These are phyloP conservation scores for Caprella mutica DNA, from an alignment of 2,888 invertebrate species.

Conservation along the genomic window DNA sequence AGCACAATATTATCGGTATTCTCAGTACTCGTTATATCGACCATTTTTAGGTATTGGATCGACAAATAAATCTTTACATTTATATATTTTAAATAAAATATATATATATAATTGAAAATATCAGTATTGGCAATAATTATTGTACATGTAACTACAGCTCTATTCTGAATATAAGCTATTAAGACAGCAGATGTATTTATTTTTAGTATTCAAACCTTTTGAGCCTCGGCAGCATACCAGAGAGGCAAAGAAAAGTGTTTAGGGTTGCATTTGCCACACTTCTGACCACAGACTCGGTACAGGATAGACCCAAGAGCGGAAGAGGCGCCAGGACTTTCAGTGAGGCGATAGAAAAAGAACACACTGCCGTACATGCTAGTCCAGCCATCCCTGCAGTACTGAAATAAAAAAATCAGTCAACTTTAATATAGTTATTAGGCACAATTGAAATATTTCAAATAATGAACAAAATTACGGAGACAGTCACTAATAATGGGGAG, in stretches of 20 bases:
- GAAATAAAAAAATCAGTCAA: not conserved
- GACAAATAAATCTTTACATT: too few species aligned
- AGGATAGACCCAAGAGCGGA: not conserved
- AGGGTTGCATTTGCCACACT: not conserved
- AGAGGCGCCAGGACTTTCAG: not conserved
- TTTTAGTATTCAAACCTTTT: conserved; percentile 22
- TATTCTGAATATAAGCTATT: too few species aligned
- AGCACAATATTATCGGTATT: too few species aligned
- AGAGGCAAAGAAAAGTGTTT: conserved; percentile 13
- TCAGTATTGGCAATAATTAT: too few species aligned
- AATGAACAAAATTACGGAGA: not conserved
- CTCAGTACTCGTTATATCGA: too few species aligned
- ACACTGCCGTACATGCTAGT: conserved; percentile 22
- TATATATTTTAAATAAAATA: too few species aligned
- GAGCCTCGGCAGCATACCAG: conserved; percentile 26
- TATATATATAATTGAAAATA: too few species aligned
- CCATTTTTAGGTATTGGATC: too few species aligned
- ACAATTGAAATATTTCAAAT: too few species aligned
- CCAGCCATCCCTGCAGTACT: conserved; percentile 19
- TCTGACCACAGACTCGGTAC: conserved; percentile 17
- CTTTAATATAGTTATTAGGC: not conserved
- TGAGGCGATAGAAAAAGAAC: conserved; percentile 13
- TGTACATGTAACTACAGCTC: too few species aligned
- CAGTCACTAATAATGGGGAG: not conserved
- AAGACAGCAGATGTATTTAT: too few species aligned